These are phyloP conservation scores for Misgurnus mizolepis DNA, from an alignment of 2,113 vertebrate species.

Conservation along the genomic window DNA sequence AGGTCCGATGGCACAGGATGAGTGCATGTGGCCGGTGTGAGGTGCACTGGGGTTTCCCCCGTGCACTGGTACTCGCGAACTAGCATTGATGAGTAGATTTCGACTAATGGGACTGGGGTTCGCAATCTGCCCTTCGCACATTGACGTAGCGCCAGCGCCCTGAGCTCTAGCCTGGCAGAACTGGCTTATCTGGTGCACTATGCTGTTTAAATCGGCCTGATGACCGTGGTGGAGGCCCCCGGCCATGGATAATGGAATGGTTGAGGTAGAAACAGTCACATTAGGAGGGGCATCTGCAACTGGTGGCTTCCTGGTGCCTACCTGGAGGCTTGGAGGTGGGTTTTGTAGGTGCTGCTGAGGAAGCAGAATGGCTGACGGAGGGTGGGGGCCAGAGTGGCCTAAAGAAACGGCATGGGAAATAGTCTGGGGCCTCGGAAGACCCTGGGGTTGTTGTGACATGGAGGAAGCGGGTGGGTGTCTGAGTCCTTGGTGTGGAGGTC, in stretches of 20 bases:
- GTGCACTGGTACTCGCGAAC: constrained; percentile 93
- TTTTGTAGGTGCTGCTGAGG: constrained; percentile 80
- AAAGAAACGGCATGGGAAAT: constrained; percentile 68
- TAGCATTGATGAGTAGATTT: constrained; percentile 96
- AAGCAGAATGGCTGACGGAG: constrained; percentile 76
- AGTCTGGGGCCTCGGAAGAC: constrained; percentile 70
- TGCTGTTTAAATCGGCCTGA: constrained; percentile 94
- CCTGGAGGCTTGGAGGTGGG: constrained; percentile 79
- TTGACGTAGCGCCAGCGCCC: constrained; percentile 88
- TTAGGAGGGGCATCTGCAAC: constrained; percentile 95
- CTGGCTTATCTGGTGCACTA: constrained; percentile 98
- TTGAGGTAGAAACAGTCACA: constrained; percentile 99
- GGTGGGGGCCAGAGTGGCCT: constrained; percentile 65
- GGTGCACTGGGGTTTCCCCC: constrained; percentile 66
- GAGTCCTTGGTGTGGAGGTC: constrained; percentile 65
- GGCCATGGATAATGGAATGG: constrained; percentile 98
- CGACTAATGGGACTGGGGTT: constrained; percentile 98
- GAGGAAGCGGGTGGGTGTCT: constrained; percentile 65
- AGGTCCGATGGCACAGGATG: constrained; percentile 87
- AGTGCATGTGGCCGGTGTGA: constrained; percentile 75
- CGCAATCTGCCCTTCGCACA: constrained; percentile 98
- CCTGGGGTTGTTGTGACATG: constrained; percentile 71
- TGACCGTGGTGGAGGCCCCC: constrained; percentile 89
- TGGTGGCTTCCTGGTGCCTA: constrained; percentile 86
- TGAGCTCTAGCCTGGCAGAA: constrained; percentile 96